Evolutionary conservation across 2,888 invertebrate species (phyloP).

Genomic region (Ophraella communa): DNA sequence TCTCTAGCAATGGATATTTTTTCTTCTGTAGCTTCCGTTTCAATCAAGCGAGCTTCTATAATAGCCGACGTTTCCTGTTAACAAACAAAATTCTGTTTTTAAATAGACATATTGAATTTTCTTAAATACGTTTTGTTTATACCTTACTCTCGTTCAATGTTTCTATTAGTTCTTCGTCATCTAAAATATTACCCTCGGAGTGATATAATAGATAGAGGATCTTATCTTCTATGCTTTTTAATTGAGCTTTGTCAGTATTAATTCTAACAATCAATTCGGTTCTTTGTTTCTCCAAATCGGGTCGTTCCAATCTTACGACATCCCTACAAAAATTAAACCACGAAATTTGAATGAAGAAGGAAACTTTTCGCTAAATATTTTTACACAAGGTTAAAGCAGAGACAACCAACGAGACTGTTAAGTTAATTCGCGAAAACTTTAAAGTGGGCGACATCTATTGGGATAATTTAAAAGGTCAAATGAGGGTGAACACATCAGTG

Average conservation of each 20-base stretch:
- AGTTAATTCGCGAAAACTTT: no score
- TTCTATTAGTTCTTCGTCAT: conserved; percentile 91
- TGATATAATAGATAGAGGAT: conserved; percentile 82
- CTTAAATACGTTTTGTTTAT: conserved; percentile 19
- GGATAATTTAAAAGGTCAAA: no score
- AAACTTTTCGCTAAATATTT: no score
- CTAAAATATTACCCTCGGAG: conserved; percentile 88
- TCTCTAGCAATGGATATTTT: conserved; percentile 85
- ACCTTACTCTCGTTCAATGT: conserved; percentile 88
- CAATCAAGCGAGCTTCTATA: conserved; percentile 84
- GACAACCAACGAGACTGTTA: no score
- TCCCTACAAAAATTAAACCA: conserved; percentile 66
- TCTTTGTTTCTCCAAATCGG: conserved; percentile 82
- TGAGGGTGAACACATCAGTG: no score
- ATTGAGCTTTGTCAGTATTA: conserved; percentile 82
- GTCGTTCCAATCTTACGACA: conserved; percentile 89
- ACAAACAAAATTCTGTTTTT: conserved; percentile 19
- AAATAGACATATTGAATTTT: background rate
- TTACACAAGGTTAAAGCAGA: no score
- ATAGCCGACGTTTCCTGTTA: conserved; percentile 85
- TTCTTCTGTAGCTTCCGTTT: conserved; percentile 87
- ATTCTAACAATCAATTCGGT: conserved; percentile 85
- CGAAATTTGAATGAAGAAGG: no score
- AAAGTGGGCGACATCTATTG: no score
- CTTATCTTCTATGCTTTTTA: conserved; percentile 88